These are phyloP conservation scores for Temnothorax rugatulus DNA, from an alignment of 2,888 invertebrate genomes.

Conservation along the genomic window DNA sequence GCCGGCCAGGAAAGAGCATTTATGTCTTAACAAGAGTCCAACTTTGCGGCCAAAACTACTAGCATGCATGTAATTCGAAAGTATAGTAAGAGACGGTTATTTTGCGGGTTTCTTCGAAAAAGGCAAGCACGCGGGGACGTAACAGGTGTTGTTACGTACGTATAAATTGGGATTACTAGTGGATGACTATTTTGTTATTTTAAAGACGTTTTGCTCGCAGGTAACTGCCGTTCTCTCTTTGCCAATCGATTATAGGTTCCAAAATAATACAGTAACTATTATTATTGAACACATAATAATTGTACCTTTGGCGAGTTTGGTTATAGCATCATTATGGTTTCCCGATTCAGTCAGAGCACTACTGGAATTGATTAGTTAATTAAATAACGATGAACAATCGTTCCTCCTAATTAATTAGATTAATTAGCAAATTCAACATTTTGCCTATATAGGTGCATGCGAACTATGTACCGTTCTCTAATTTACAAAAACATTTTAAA, in stretches of 20 bases:
- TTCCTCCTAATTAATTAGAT: constrained; percentile 57
- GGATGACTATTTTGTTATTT: constrained; percentile 21
- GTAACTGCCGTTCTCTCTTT: neutral
- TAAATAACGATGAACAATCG: constrained; percentile 57
- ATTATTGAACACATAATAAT: constrained; percentile 47
- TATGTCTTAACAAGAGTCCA: constrained; percentile 61
- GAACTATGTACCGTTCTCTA: constrained; percentile 3
- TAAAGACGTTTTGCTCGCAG: constrained; percentile 1
- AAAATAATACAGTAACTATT: constrained; percentile 48
- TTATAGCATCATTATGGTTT: constrained; percentile 53
- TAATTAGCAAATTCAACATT: constrained; percentile 56
- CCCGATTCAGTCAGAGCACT: constrained; percentile 50
- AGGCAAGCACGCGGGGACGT: constrained; percentile 14
- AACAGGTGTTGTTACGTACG: constrained; percentile 44
- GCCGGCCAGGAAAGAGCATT: constrained; percentile 50
- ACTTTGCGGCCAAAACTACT: constrained; percentile 48
- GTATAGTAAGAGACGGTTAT: constrained; percentile 34
- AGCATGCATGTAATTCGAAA: constrained; percentile 54
- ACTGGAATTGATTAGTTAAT: constrained; percentile 57
- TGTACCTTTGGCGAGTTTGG: constrained; percentile 44
- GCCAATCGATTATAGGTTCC: constrained; percentile 1
- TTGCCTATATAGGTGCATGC: constrained; percentile 28
- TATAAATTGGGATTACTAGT: neutral
- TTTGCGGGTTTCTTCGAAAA: constrained; percentile 17
- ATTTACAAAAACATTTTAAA: constrained; percentile 20